Percentiles rank a stretch among this genome's conserved stretches.
These are phyloP conservation scores for Drosophila azteca DNA, from an alignment of 1,140 invertebrate species.

Conservation along the genomic window DNA sequence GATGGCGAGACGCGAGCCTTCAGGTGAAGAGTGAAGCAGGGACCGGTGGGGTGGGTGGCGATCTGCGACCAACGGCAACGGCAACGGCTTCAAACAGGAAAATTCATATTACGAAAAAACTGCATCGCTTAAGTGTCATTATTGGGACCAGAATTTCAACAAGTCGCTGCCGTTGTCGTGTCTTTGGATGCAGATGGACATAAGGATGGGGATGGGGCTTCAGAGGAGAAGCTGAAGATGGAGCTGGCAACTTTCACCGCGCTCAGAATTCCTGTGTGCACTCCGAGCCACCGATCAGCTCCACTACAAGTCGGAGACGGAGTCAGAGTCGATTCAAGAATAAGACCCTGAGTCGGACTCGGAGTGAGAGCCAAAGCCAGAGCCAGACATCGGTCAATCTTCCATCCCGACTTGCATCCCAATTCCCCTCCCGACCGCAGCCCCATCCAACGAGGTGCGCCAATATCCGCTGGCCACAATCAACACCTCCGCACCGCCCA, in stretches of 20 bases:
- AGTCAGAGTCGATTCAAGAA: slow-evolving; percentile 17
- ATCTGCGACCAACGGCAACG: slow-evolving; percentile 33
- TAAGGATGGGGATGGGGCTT: background rate
- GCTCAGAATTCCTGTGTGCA: slow-evolving; percentile 66
- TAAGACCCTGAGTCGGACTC: no score
- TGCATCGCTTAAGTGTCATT: slow-evolving; percentile 81
- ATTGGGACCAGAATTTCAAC: slow-evolving; percentile 79
- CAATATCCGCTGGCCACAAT: slow-evolving; percentile 70
- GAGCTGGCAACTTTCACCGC: slow-evolving; percentile 73
- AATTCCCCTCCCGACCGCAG: background rate
- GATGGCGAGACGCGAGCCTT: slow-evolving; percentile 47
- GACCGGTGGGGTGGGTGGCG: slow-evolving; percentile 14
- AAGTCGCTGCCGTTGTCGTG: slow-evolving; percentile 62
- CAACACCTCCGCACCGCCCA: slow-evolving; percentile 69
- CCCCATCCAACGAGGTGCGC: slow-evolving; percentile 4
- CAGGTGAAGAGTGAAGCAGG: slow-evolving; percentile 11
- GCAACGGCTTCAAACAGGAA: slow-evolving; percentile 65
- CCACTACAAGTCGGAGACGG: background rate
- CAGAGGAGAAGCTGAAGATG: slow-evolving; percentile 43
- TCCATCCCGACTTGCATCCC: slow-evolving; percentile 3
- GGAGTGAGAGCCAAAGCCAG: slow-evolving; percentile 23
- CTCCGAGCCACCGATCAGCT: slow-evolving; percentile 23
- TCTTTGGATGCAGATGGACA: slow-evolving; percentile 35
- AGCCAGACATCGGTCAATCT: slow-evolving; percentile 73
- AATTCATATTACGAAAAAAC: slow-evolving; percentile 80